These are phyloP conservation scores for Ceratoteleas bidentatus DNA, from an alignment of 1,140 invertebrate species.

Conservation along the genomic window DNA sequence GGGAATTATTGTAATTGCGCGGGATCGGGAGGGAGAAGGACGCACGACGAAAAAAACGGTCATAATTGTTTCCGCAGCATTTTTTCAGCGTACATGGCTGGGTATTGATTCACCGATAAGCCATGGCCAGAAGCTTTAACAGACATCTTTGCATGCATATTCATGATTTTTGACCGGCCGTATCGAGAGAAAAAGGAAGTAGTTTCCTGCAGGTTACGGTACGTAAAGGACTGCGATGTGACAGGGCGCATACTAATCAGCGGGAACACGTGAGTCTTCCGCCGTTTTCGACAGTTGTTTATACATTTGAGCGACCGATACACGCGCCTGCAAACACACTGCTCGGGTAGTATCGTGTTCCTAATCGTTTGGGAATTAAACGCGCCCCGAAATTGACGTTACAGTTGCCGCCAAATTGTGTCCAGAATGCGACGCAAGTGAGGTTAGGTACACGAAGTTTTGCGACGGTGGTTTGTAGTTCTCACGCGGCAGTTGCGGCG, in stretches of 20 bases:
- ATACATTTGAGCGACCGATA: slow-evolving; percentile 43
- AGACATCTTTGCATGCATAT: slow-evolving; percentile 74
- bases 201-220: slow-evolving; percentile 71
- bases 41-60: slow-evolving; percentile 22
- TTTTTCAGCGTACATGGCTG: slow-evolving; percentile 37
- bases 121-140: slow-evolving; percentile 62
- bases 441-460: not conserved
- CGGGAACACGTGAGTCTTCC: slow-evolving; percentile 61
- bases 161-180: slow-evolving; percentile 77
- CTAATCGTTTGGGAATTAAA: slow-evolving; percentile 49
- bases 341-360: slow-evolving; percentile 40
- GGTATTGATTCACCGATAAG: slow-evolving; percentile 64
- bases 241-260: slow-evolving; percentile 77
- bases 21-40: slow-evolving; percentile 11
- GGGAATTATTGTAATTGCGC: slow-evolving; percentile 42
- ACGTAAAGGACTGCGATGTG: slow-evolving; percentile 72
- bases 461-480: slow-evolving; percentile 1
- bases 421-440: slow-evolving; percentile 12
- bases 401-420: slow-evolving; percentile 10
- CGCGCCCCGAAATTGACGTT: slow-evolving; percentile 30
- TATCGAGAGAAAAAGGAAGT: slow-evolving; percentile 78
- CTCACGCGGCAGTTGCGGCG: not conserved
- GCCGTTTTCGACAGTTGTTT: slow-evolving; percentile 68
- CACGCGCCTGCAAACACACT: slow-evolving; percentile 38
- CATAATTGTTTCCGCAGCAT: slow-evolving; percentile 58